Evolutionary conservation across 1,140 invertebrate species (phyloP), one percentile per base, ranked within the genome.

Genomic region (Hycleus cichorii): DNA sequence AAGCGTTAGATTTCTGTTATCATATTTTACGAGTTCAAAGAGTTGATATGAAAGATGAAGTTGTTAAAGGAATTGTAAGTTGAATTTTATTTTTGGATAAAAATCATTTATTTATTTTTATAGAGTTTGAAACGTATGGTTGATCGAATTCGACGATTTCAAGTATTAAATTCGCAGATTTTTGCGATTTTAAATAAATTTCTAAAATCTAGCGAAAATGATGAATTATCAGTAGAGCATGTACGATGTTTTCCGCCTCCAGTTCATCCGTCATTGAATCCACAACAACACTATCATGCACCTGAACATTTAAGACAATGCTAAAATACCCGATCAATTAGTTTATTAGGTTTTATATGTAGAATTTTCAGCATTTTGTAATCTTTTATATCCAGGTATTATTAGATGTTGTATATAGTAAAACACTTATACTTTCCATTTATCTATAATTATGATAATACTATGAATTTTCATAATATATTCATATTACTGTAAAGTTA

Each of bases 1-100:
- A 99, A 74, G 94, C 95, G 8, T 81, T 99, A 26, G 97, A 99
- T 77, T 98, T 99, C 78, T 97, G 94, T 76, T 99, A 99, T 78
- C 97, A 99, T 72, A 93, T 99, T 69, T 81, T 98, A 25, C 78
- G 93, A 64, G 94, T 99, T 1, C 96, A 99, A 77, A 79, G 95
- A 56, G 93, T 97, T 0, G 96, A 99, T 76, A 91, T 93, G 59
- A 97, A 97, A 75, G 93, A 98, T 72, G 94, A 97, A 72, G 83
- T 87, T 63, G 90, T 97, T 0, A 95, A 97, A 76, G 93, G 94
- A 72, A 96, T 97, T 74, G 93, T 97, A 81, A 89, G 91, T 89
- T 38, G 42, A 44, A 48, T 58, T 46, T 26, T 7, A 10, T 52
- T 59, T 40, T 47, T 48, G 40, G 18, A 25, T n/a, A n/a, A 18